Base-by-base conservation (phyloP, 2,797 vertebrate species). In the Malacoctenus gilli region DNA sequence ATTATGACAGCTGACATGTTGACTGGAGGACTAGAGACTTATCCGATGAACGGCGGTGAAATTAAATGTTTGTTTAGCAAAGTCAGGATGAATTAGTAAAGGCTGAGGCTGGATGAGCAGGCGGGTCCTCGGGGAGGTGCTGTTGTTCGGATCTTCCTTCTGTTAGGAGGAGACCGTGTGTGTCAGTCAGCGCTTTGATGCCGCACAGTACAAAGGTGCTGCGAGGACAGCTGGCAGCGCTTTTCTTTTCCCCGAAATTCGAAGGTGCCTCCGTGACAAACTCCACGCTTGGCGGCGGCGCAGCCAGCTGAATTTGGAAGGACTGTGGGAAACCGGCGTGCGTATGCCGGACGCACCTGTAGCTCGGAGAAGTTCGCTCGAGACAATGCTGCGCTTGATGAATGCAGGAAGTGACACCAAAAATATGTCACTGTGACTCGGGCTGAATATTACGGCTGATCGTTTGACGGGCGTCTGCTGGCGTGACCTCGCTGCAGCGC, bases 61-160 rank as follows among this genome's bases (percentile, higher is more conserved):
- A 73, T 83, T 8, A 70, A 70, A 72, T 63, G 59, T 80, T 80
- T 60, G 60, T 76, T 67, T 56, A 46, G 63, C 69, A 78, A 82
- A 71, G 47, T 39, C 12, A 10, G 51, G 59, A 72, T 81, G 42
- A 83, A 77, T 78, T 72, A 76, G 67, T 49, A 39, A 67, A 28
- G 72, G 38, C 44, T 44, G 19, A 59, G 47, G 58, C 50, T 40
- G 62, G 69, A 36, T 66, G 75, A 75, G 35, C 61, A 51, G 40
- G 14, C 32, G 10, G 4, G 52, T 77, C 61, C 71, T 80, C 18
- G 4, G 75, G 76, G 79, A 79, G 75, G 66, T 20, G 40, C 71
- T 68, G 53, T 61, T 63, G 34, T 44, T 80, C 42, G 9, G n/a
- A 18, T 35, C 42, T 34, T 16, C 21, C 54, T 3, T 52, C 44